A percentile compares a stretch with the other conserved stretches of the same genome.
Evolutionary conservation across 2,888 invertebrate genomes (phyloP).

Genomic region (Seladonia tumulorum): DNA sequence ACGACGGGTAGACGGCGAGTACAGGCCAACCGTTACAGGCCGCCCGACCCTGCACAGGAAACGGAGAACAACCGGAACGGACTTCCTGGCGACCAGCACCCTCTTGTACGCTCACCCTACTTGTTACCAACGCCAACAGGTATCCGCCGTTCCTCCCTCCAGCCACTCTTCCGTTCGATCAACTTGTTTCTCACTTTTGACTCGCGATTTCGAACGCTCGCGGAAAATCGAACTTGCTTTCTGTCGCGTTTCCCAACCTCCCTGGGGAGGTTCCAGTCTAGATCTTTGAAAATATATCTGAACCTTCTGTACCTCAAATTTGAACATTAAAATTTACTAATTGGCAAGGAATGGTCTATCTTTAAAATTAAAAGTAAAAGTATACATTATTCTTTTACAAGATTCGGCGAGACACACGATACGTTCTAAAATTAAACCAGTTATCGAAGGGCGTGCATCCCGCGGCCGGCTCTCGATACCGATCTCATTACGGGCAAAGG

Average conservation of each 20-base stretch:
- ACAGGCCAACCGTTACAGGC: background rate
- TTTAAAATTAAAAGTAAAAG: no score
- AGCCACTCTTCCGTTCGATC: slow-evolving; percentile 10
- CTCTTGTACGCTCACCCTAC: slow-evolving; percentile 20
- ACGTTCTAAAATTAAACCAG: slow-evolving; percentile 47
- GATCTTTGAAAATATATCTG: background rate
- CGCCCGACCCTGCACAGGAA: slow-evolving; percentile 26
- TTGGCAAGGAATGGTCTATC: no score
- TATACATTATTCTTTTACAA: no score
- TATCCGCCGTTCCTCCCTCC: slow-evolving; percentile 53
- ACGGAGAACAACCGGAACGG: slow-evolving; percentile 4
- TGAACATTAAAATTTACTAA: no score
- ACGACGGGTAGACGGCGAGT: background rate
- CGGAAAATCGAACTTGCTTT: background rate
- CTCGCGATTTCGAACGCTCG: background rate
- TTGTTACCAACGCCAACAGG: slow-evolving; percentile 71
- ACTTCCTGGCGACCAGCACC: slow-evolving; percentile 26
- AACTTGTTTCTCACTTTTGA: slow-evolving; percentile 6
- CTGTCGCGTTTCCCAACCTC: background rate
- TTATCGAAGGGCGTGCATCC: slow-evolving; percentile 39
- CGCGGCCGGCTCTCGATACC: slow-evolving; percentile 21
- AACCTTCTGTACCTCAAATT: no score
- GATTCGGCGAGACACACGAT: slow-evolving; percentile 1
- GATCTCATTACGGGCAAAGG: slow-evolving; percentile 60
- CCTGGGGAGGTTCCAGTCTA: no score